Base-by-base conservation (phyloP, 2,888 invertebrate genomes). In the Sisyra terminalis region DNA sequence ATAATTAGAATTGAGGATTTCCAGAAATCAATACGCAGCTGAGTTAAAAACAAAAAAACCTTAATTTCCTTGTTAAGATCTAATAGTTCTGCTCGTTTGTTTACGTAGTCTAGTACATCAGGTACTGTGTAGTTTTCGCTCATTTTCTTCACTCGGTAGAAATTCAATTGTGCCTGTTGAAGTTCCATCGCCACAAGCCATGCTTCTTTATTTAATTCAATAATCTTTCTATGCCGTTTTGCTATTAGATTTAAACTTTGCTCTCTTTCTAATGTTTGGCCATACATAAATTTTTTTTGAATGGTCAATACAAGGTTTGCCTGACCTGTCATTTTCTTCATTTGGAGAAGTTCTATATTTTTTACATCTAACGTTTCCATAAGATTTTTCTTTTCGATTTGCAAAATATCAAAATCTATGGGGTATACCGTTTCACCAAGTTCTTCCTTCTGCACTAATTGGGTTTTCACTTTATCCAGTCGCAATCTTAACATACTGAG, bases 391-490 rank as follows among this genome's bases (percentile, higher is more conserved):
- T 76, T 77, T 50, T 75, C 73, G 24, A 78, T 77, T 49, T 65
- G 63, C 3, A 77, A 50, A 51, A 75, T 71, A 24, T 77, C 71
- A 48, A 78, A 78, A 53, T 78, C 78, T 0, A 76, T 70, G 0
- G 71, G 66, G 40, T 70, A 62, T 1, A 78, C 54, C 38, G 64
- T 66, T 46, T 73, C 72, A 10, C 71, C 73, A 1, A 76, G 51
- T 51, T 75, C 73, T 4, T 65, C 61, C 47, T 74, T 71, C 5
- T 69, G 62, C 24, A 63, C 58, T 2, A 75, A 64, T 46, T 71
- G 69, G 0, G 65, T 59, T 46, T 66, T 69, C 0, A 74, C 53
- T 53, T 71, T 73, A 32, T 58, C 63, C 50, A 65, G 66, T 46
- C 70, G 69, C 0, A 64, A 61, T 52, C 69, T 73, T 1, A 70